These are phyloP conservation scores for Kradibia gibbosae DNA, from an alignment of 1,140 invertebrate genomes.

Conservation along the genomic window DNA sequence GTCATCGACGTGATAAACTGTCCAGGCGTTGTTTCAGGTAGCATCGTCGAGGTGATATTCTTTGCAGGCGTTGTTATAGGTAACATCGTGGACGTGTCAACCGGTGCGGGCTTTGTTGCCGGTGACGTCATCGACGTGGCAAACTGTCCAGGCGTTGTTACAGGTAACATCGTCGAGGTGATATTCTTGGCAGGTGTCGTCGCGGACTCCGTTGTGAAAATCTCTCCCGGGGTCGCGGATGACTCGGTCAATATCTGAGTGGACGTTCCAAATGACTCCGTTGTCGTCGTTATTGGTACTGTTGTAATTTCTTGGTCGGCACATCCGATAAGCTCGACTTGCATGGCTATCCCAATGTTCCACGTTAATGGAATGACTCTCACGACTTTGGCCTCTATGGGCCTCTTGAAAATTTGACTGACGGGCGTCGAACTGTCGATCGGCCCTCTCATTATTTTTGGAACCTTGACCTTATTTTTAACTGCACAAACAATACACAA, in stretches of 20 bases:
- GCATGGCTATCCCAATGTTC: conserved; percentile 82
- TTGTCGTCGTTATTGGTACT: neutral
- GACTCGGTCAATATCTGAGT: no score
- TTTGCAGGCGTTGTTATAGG: neutral
- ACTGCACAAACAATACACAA: no score
- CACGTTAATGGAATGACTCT: conserved; percentile 83
- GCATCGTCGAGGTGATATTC: neutral
- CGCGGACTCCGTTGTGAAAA: neutral
- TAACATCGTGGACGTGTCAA: neutral
- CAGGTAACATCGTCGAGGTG: neutral
- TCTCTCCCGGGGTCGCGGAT: neutral
- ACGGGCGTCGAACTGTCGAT: conserved; percentile 75
- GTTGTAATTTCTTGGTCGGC: conserved; percentile 54
- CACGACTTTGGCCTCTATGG: conserved; percentile 82
- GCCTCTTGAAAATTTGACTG: conserved; percentile 78
- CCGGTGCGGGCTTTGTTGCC: neutral
- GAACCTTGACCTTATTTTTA: conserved; percentile 19
- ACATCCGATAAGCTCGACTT: conserved; percentile 85
- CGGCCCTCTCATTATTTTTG: conserved; percentile 82
- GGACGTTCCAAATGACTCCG: neutral
- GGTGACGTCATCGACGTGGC: no score
- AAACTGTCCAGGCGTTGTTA: neutral
- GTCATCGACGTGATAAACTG: neutral
- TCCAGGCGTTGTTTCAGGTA: neutral
- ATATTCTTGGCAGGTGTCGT: neutral